A percentile compares a stretch with the other conserved stretches of the same genome.
phyloP scores from a whole-genome alignment of 2,888 invertebrate genomes.

The Noctua janthe region DNA sequence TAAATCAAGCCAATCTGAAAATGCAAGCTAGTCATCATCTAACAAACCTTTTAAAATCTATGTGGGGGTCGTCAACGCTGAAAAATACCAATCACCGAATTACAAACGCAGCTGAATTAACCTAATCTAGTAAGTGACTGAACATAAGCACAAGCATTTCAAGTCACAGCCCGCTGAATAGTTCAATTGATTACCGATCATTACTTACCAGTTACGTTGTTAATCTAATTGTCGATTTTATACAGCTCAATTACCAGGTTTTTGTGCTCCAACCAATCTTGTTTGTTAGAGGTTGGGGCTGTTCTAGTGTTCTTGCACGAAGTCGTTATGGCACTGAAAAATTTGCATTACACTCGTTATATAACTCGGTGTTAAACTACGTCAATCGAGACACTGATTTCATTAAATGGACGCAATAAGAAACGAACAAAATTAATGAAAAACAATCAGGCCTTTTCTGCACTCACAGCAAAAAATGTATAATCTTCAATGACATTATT shows the following conservation, averaged over 20 bases:
- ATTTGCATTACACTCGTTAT: background rate
- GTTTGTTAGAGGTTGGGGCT: conserved; percentile 1
- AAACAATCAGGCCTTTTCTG: background rate
- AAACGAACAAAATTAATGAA: background rate
- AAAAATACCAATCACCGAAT: background rate
- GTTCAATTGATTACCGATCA: conserved; percentile 8
- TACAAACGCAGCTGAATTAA: background rate
- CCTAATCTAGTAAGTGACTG: background rate
- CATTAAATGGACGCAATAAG: background rate
- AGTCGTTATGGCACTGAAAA: conserved; percentile 9
- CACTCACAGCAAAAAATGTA: background rate
- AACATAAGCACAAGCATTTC: conserved; percentile 16
- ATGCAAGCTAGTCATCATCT: too few relatives aligned
- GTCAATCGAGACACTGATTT: background rate
- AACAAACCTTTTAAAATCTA: too few relatives aligned
- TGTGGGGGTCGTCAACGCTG: background rate
- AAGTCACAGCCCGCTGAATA: background rate
- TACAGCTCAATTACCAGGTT: conserved; percentile 8
- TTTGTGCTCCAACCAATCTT: conserved; percentile 8
- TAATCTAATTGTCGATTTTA: conserved; percentile 29
- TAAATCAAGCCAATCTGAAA: too few relatives aligned
- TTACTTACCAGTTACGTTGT: conserved; percentile 3
- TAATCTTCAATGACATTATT: background rate
- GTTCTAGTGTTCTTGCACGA: conserved; percentile 4
- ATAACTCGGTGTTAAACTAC: background rate